Evolutionary conservation across 2,888 invertebrate genomes (phyloP).

Genomic region (Lasius fuliginosus): DNA sequence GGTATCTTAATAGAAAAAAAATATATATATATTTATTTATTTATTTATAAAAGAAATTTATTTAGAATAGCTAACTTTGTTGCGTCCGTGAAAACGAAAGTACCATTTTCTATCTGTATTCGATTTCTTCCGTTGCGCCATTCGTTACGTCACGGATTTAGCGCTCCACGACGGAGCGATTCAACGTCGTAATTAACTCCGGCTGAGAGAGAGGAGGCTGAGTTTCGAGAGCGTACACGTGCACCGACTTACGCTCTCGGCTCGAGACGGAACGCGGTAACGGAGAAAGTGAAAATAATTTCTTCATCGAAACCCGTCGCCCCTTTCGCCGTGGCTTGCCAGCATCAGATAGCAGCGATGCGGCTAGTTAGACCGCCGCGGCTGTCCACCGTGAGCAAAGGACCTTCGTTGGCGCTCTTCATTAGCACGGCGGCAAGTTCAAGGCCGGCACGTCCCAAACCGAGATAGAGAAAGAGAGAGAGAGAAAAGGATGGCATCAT

Average conservation of each 20-base stretch:
- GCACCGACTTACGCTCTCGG: slow-evolving; percentile 42
- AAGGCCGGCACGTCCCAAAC: slow-evolving; percentile 63
- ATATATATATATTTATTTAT: background rate
- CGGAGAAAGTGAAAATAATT: slow-evolving; percentile 71
- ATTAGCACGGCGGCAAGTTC: slow-evolving; percentile 70
- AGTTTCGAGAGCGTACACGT: slow-evolving; percentile 46
- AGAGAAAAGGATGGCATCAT: background rate
- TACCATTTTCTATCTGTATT: background rate
- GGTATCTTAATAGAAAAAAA: background rate
- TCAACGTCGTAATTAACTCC: slow-evolving; percentile 51
- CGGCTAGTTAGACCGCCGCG: slow-evolving; percentile 61
- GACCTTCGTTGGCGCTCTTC: slow-evolving; percentile 62
- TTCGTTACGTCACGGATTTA: slow-evolving; percentile 39
- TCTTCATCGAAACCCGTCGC: slow-evolving; percentile 51
- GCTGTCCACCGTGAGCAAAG: slow-evolving; percentile 46
- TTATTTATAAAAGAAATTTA: background rate
- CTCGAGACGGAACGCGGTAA: background rate
- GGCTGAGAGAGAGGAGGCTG: slow-evolving; percentile 30
- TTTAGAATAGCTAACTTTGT: background rate
- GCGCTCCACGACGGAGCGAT: slow-evolving; percentile 27
- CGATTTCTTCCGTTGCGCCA: slow-evolving; percentile 51
- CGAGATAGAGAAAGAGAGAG: slow-evolving; percentile 44
- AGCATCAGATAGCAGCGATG: slow-evolving; percentile 49
- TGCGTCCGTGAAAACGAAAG: slow-evolving; percentile 31
- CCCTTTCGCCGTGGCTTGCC: slow-evolving; percentile 41